Percentiles rank a stretch among this genome's conserved stretches.
These are phyloP conservation scores for Pyrocephalus nanus DNA, from an alignment of 2,797 vertebrate species.

Conservation along the genomic window DNA sequence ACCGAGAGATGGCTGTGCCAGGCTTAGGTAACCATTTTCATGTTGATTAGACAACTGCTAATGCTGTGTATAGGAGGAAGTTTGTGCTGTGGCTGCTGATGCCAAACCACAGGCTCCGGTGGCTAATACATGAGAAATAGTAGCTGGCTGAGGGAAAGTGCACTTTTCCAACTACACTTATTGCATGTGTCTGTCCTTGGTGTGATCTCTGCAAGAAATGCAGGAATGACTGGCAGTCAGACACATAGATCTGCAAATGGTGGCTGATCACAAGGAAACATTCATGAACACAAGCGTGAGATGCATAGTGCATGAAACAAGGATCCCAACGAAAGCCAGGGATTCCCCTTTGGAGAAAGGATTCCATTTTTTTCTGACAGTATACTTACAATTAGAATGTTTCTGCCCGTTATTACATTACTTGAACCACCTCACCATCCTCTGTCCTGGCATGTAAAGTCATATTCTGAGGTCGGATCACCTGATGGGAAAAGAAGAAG, in stretches of 20 bases:
- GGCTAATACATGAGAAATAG: background rate
- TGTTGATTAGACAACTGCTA: background rate
- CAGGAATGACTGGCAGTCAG: background rate
- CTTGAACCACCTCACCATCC: background rate
- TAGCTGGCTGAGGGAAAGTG: background rate
- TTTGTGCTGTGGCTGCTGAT: background rate
- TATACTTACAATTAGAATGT: background rate
- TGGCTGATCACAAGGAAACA: background rate
- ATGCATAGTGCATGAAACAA: background rate
- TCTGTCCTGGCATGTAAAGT: background rate
- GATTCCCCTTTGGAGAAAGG: background rate
- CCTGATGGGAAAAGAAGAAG: background rate
- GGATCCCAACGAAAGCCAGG: background rate
- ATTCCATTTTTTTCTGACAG: background rate
- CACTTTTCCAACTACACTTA: background rate
- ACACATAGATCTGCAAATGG: background rate
- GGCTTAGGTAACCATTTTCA: background rate
- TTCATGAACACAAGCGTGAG: background rate
- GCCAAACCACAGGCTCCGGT: constrained; percentile 25
- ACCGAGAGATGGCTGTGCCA: background rate
- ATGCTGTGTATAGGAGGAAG: background rate
- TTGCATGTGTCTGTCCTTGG: background rate
- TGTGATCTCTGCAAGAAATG: constrained; percentile 1
- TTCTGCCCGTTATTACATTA: background rate
- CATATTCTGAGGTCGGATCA: background rate